These are phyloP conservation scores for Drosophila ogumai DNA, from an alignment of 1,140 invertebrate species.

Conservation along the genomic window DNA sequence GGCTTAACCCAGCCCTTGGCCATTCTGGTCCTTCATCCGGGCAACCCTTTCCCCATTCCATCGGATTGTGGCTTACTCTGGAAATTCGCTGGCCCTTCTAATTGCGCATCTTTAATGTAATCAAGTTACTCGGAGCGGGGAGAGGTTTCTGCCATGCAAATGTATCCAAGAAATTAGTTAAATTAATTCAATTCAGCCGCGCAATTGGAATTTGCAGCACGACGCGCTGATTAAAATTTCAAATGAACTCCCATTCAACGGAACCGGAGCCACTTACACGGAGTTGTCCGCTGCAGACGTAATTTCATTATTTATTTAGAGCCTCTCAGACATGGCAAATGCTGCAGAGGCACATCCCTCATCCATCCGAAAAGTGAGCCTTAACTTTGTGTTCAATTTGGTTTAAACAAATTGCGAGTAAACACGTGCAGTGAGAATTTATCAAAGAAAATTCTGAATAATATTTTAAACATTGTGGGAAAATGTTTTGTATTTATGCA, in stretches of 20 bases:
- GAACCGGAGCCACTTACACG: slow-evolving; percentile 33
- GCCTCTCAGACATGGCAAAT: slow-evolving; percentile 52
- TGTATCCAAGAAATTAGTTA: slow-evolving; percentile 61
- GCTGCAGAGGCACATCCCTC: background rate
- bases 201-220: slow-evolving; percentile 56
- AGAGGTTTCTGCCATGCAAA: slow-evolving; percentile 53
- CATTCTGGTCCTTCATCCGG: background rate
- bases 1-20: background rate
- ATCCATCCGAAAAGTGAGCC: background rate
- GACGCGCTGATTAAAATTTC: slow-evolving; percentile 66
- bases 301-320: slow-evolving; percentile 76
- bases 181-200: slow-evolving; percentile 70
- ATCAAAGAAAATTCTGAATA: background rate
- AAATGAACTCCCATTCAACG: slow-evolving; percentile 11
- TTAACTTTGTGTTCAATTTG: slow-evolving; percentile 2
- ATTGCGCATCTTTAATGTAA: slow-evolving; percentile 80
- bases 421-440: slow-evolving; percentile 14
- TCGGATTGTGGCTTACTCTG: slow-evolving; percentile 13
- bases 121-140: slow-evolving; percentile 34
- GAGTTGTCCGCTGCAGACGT: slow-evolving; percentile 45
- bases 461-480: background rate
- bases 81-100: slow-evolving; percentile 31
- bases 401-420: slow-evolving; percentile 5
- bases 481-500: background rate
- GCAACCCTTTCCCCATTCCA: slow-evolving; percentile 39